These are phyloP conservation scores for Lipophrys pholis DNA, from an alignment of 2,113 vertebrate genomes.

Conservation along the genomic window DNA sequence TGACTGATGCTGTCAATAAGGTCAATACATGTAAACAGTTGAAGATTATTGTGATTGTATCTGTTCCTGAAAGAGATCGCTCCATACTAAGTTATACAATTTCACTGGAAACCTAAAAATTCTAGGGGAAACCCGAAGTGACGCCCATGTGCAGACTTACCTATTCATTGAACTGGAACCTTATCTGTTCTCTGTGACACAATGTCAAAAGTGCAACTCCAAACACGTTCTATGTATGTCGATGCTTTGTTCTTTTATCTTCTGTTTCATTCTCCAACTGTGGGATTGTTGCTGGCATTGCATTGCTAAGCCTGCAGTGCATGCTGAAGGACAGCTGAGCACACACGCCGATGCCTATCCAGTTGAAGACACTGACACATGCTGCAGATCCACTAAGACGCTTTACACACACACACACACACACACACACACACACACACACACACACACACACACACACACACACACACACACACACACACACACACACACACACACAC, in stretches of 20 bases:
- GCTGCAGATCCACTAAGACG: not conserved
- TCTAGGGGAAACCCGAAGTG: not conserved
- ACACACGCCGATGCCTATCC: not conserved
- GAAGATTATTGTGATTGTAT: not conserved
- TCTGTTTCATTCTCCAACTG: not conserved
- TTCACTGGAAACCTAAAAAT: not conserved
- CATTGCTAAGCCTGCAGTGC: not conserved
- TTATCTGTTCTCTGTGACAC: not conserved
- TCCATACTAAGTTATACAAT: not conserved
- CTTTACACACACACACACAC: not conserved
- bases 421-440: not conserved
- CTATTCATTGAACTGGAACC: not conserved
- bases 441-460: slow-evolving; percentile 4
- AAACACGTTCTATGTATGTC: not conserved
- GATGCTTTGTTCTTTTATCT: not conserved
- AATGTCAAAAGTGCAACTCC: no score
- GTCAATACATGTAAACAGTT: not conserved
- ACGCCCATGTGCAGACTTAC: not conserved
- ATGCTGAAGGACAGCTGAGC: not conserved
- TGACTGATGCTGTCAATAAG: slow-evolving; percentile 10
- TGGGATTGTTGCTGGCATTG: not conserved
- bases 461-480: not conserved
- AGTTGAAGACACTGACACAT: no score
- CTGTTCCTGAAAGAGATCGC: not conserved
- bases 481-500: not conserved